Evolutionary conservation across 2,888 invertebrate genomes (phyloP).

Genomic region (Amphimallon solstitiale): DNA sequence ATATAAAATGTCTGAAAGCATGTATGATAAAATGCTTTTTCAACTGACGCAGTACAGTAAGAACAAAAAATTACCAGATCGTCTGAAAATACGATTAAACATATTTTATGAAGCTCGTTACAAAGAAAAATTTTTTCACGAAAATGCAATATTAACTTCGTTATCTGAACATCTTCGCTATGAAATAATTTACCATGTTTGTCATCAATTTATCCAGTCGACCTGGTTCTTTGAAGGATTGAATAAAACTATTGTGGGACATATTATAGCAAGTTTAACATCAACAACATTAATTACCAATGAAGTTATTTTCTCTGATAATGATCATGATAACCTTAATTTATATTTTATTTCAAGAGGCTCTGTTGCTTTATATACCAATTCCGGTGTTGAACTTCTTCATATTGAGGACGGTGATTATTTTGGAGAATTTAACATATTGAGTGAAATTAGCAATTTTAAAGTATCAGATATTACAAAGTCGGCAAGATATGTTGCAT

Average conservation of each 20-base stretch:
- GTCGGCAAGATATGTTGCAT: constrained; percentile 11
- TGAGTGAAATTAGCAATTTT: neutral
- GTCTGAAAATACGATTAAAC: neutral
- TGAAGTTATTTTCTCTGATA: constrained; percentile 14
- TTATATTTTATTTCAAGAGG: constrained; percentile 31
- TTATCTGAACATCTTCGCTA: constrained; percentile 29
- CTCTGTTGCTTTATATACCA: constrained; percentile 3
- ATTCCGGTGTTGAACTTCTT: constrained; percentile 5
- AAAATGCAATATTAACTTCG: constrained; percentile 12
- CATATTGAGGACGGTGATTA: constrained; percentile 35
- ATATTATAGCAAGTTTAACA: constrained; percentile 19
- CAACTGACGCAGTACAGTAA: constrained; percentile 19
- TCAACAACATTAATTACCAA: constrained; percentile 23
- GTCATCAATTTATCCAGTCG: constrained; percentile 8
- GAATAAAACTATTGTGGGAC: constrained; percentile 19
- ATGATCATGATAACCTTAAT: neutral
- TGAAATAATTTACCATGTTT: constrained; percentile 24
- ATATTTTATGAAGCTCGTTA: constrained; percentile 23
- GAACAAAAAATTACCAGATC: constrained; percentile 27
- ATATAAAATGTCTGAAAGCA: constrained; percentile 23
- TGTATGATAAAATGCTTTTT: constrained; percentile 20
- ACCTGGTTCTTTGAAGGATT: constrained; percentile 33
- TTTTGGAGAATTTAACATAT: constrained; percentile 25
- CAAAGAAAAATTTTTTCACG: constrained; percentile 25
- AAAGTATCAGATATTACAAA: neutral